phyloP scores from a whole-genome alignment of 2,888 invertebrate species.

The Agrochola litura region DNA sequence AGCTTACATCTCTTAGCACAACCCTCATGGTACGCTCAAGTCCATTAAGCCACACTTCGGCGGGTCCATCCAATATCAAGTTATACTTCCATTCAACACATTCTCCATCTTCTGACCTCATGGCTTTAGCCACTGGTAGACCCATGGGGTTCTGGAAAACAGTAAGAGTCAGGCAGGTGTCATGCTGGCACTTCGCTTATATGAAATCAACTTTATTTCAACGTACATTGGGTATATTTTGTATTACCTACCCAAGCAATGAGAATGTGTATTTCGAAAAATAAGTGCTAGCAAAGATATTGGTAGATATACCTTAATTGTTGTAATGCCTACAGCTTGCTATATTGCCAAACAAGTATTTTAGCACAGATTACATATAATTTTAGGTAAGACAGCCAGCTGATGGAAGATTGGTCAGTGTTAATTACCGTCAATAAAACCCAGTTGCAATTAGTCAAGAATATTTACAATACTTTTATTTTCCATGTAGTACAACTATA shows the following conservation, averaged over 20 bases:
- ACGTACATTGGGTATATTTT: background rate
- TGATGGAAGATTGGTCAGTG: background rate
- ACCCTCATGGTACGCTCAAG: constrained; percentile 92
- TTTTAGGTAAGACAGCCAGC: background rate
- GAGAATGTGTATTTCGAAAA: background rate
- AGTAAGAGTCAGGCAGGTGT: background rate
- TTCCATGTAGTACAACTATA: background rate
- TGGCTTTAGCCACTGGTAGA: constrained; percentile 91
- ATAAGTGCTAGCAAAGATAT: background rate
- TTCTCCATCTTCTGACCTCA: constrained; percentile 96
- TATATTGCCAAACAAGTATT: background rate
- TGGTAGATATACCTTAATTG: background rate
- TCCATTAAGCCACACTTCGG: constrained; percentile 94
- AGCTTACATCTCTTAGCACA: constrained; percentile 88
- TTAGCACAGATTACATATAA: too few species aligned
- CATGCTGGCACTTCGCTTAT: background rate
- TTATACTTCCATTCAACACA: constrained; percentile 93
- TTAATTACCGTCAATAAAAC: background rate
- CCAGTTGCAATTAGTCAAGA: background rate
- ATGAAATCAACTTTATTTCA: background rate
- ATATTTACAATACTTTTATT: background rate
- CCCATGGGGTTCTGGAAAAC: constrained; percentile 83
- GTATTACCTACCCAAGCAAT: background rate
- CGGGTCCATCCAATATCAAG: constrained; percentile 94
- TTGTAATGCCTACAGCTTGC: background rate